A percentile compares a stretch with the other conserved stretches of the same genome.
phyloP scores from a whole-genome alignment of 1,140 invertebrate genomes.

The Lepidotrigona ventralis region DNA sequence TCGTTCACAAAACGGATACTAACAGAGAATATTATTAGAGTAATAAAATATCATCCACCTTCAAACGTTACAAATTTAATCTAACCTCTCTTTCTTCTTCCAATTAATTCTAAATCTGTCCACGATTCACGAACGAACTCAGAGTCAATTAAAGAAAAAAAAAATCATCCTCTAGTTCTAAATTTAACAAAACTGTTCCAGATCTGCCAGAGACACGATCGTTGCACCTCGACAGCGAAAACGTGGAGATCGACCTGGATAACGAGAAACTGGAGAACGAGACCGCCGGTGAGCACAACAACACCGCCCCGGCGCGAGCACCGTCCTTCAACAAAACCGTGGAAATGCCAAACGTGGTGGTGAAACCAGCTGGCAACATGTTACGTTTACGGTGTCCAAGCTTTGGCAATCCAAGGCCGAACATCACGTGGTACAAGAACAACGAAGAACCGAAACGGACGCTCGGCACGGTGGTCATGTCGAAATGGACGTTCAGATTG shows the following conservation, averaged over 20 bases:
- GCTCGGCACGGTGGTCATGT: slow-evolving; percentile 81
- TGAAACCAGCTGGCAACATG: slow-evolving; percentile 86
- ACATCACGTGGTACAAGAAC: slow-evolving; percentile 90
- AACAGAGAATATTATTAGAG: no score
- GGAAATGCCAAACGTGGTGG: slow-evolving; percentile 80
- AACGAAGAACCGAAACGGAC: slow-evolving; percentile 82
- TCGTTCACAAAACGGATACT: neutral
- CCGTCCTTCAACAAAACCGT: slow-evolving; percentile 79
- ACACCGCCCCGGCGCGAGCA: slow-evolving; percentile 68
- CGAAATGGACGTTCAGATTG: slow-evolving; percentile 86
- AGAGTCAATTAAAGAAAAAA: no score
- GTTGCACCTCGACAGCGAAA: slow-evolving; percentile 70
- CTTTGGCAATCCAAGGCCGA: slow-evolving; percentile 86
- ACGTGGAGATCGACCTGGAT: slow-evolving; percentile 61
- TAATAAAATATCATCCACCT: neutral
- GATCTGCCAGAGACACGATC: slow-evolving; percentile 74
- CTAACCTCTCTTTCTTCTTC: neutral
- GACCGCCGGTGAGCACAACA: slow-evolving; percentile 76
- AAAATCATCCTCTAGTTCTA: no score
- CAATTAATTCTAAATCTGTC: neutral
- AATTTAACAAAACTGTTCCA: slow-evolving; percentile 21
- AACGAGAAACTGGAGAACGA: slow-evolving; percentile 73
- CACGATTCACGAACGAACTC: no score
- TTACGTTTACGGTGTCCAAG: slow-evolving; percentile 84
- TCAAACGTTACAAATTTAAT: neutral